Base-by-base conservation (phyloP, 2,888 invertebrate genomes). In the Margaritifera margaritifera region DNA sequence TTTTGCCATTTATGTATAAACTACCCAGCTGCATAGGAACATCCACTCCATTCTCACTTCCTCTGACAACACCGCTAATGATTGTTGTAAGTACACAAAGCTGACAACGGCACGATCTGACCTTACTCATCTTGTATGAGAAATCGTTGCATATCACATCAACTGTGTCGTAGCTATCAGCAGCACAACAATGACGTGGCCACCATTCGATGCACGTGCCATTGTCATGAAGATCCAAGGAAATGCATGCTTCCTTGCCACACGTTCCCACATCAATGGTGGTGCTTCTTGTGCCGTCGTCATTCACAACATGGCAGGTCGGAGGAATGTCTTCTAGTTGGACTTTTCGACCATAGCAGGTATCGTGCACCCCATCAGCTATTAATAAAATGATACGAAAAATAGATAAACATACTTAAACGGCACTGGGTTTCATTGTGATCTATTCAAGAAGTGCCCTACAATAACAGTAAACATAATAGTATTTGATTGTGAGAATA, bases 71-170 rank as follows among this genome's bases (percentile, higher is more conserved):
- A 5, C 74, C 74, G 20, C 60, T 51, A 4, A 74, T 56, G 5
- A 54, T 52, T 6, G 74, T 64, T 18, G 51, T 70, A 20, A 52
- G 24, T 8, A 66, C 53, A 58, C 71, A 71, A 0, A 11, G 56
- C n/a, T 55, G 42, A 53, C 74, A 74, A 19, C 52, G 51, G 55
- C 74, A 74, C 20, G 71, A 64, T 31, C 58, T 68, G 18, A 64
- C 56, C 6, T 66, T 55, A 11, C 65, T 66, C 20, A 52, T 57
- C 61, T 50, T 54, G 50, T 74, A 74, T 6, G 61, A 55, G 25
- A 68, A 74, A 20, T 68, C 74, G 20, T 62, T 56, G 31, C 74
- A 74, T 5, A 25, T 53, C 6, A 73, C 62, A 25, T 70, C 53
- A 19, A 73, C 51, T 11, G 31, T 18, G 31, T 64, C 59, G 6